Base-by-base conservation (phyloP, 92 coral and sea anemone species). In the Metridium senile region DNA sequence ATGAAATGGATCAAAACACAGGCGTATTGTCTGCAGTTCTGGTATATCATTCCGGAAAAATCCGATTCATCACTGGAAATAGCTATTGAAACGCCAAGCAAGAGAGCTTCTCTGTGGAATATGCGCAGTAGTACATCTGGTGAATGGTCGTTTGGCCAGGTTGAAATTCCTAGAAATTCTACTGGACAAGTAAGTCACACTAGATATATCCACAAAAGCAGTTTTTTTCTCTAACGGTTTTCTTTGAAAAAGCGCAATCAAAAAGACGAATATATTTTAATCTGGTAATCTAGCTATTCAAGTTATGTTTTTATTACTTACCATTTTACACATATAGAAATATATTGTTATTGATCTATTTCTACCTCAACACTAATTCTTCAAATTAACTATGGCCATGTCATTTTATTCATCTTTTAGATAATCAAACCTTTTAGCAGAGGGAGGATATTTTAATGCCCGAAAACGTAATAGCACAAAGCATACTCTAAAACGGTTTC, bases 121-220 rank as follows among this genome's bases (percentile, higher is more conserved):
- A 21, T 27, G 47, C 30, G 33, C 18, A 16, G 58, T 1, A 22
- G 22, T 45, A 34, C n/a, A 1, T 57, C 53, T 58, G 68, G 23
- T 33, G 77, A 73, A 21, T 73, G 77, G 77, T 56, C 77, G 1
- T 32, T 73, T 35, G 77, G 77, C n/a, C 77, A 73, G 45, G 54
- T 58, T 8, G 56, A 73, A 73, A 58, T 73, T 51, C 77, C 77
- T 0, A 33, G 29, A 0, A 73, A 58, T 28, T 73, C 77, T 11
- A 58, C 31, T 56, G 77, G 68, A 33, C n/a, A 73, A 45, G 77
- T 72, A 31, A 56, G 77, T 30, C 17, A 39, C n/a, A 25, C 19
- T n/a, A 39, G 20, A 30, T 66, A 32, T 23, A 21, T 6, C 11
- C 16, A 66, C 51, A 32, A 9, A 66, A 11, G 16, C 26, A 62